Evolutionary conservation across 2,797 vertebrate genomes (phyloP), one percentile per base, ranked within the genome.

Genomic region (Macropus fuliginosus): DNA sequence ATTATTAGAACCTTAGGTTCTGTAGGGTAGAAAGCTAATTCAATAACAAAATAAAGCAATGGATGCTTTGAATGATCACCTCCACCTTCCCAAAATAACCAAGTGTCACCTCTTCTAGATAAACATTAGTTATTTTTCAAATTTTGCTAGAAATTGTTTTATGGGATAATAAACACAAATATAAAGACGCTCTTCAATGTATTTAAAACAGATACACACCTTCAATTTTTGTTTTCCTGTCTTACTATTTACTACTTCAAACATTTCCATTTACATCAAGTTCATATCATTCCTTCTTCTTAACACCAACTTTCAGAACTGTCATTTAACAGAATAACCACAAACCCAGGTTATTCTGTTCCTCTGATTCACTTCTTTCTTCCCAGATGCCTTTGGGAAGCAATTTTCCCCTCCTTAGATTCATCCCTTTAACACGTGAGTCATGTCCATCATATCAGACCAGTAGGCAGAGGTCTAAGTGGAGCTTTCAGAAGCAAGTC

Each of bases 11-110:
- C 52, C 94, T 92, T 34, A 91, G 93, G 24, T 34, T 46, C 14
- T 21, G 11, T 94, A 96, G 40, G 40, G 34, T 91, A 92, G 91
- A 91, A 91, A 94, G 91, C 95, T 56, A 89, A 95, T 54, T 97
- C 93, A 62, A 90, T 94, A 97, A 56, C 56, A 93, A 96, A 97
- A 94, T 92, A 95, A 93, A 96, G 66, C 94, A 40, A 34, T 46
- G 91, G 90, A 91, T 92, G 93, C 46, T 92, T 96, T 92, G 46
- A 95, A 95, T 94, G 52, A 62, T 59, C n/a, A 34, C 16, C 16
- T 93, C 28, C 66, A 54, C 91, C 91, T 59, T 74, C 40, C 91
- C 95, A 93, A 96, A 96, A 52, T 54, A 52, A n/a, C 40, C 55
- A 91, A 52, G 46, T 54, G 29, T 91, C 10, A 12, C 1, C 0